phyloP scores from a whole-genome alignment of 2,113 vertebrate species.

The Donacobius atricapilla region DNA sequence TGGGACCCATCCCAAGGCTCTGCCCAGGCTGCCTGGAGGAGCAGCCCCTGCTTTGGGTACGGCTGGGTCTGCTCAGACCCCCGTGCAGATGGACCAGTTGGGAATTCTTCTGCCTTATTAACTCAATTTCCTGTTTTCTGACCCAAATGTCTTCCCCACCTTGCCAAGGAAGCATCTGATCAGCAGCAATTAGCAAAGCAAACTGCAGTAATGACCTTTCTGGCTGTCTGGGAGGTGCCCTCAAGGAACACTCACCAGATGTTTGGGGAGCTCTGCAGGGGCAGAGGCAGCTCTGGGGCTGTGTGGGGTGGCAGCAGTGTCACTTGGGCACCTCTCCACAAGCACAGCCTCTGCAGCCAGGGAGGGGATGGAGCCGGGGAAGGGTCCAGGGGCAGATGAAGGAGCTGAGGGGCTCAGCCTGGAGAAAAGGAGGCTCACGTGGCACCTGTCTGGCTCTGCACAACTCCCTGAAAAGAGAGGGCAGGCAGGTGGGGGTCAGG shows the following conservation, averaged over 20 bases:
- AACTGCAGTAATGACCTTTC: neutral
- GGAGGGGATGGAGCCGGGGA: neutral
- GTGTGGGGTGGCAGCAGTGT: neutral
- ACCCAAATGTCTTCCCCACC: neutral
- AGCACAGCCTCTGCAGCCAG: neutral
- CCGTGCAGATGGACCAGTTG: neutral
- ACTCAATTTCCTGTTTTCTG: neutral
- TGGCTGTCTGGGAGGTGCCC: neutral
- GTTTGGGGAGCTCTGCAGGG: neutral
- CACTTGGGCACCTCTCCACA: neutral
- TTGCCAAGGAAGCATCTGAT: neutral
- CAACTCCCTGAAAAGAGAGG: neutral
- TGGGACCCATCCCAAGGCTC: neutral
- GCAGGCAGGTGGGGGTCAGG: rapidly evolving
- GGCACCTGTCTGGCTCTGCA: rapidly evolving
- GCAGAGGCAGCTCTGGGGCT: neutral
- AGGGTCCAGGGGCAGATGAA: neutral
- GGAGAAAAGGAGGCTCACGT: neutral
- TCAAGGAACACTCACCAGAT: neutral
- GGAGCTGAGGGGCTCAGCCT: neutral
- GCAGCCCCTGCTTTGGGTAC: neutral
- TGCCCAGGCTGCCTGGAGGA: neutral
- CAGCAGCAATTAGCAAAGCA: conserved; percentile 23
- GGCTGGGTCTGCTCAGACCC: neutral
- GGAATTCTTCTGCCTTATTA: neutral